A percentile compares a stretch with the other conserved stretches of the same genome.
Evolutionary conservation across 1,140 invertebrate species (phyloP).

Genomic region (Conus betulinus): DNA sequence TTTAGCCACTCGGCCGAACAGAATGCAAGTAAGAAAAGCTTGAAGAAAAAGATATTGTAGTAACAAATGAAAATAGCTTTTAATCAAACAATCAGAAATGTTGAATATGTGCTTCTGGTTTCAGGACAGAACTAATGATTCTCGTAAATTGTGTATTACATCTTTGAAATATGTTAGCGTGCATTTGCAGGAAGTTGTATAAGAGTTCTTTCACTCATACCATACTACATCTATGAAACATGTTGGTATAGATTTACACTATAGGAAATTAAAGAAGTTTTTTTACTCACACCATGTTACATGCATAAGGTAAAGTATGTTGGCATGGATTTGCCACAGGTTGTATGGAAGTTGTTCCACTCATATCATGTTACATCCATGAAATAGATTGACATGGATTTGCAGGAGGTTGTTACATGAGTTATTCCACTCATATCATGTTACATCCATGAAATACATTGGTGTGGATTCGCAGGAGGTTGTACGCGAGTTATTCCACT

Average conservation of each 20-base stretch:
- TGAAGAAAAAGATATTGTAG: no score
- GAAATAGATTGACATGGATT: not conserved
- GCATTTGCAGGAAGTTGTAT: no score
- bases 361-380: conserved; percentile 51
- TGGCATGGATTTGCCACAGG: conserved; percentile 47
- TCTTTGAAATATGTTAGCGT: no score
- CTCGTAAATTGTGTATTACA: no score
- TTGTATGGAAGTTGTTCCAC: conserved; percentile 60
- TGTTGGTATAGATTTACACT: not conserved
- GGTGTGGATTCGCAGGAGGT: conserved; percentile 51
- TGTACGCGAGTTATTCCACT: conserved; percentile 60
- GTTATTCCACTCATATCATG: conserved; percentile 61
- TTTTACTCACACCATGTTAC: not conserved
- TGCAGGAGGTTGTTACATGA: conserved; percentile 63
- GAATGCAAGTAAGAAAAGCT: no score
- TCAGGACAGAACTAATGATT: no score
- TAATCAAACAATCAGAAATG: no score
- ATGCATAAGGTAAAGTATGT: not conserved
- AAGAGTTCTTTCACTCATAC: no score
- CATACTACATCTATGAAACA: not conserved
- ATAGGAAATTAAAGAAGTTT: no score
- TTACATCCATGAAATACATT: not conserved
- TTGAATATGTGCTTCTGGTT: no score
- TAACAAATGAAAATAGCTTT: no score
- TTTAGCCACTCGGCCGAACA: no score